A percentile compares a stretch with the other conserved stretches of the same genome.
Conservation (phyloP, 2,888 invertebrate species). For the Autographa pulchrina region DNA sequence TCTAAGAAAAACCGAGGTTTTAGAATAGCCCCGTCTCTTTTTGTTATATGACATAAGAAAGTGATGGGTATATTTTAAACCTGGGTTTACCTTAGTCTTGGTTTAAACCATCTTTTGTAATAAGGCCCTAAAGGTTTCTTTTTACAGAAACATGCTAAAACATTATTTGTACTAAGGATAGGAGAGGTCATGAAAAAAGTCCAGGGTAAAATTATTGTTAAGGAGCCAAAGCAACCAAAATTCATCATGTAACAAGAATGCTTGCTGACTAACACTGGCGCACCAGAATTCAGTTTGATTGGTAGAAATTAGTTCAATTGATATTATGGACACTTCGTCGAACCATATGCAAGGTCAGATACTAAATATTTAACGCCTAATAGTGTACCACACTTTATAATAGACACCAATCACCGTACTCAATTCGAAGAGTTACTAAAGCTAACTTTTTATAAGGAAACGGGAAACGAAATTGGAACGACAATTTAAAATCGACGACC, state of each 20-base stretch:
- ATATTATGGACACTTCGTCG: slow-evolving; percentile 66
- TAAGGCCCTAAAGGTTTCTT: too few relatives aligned
- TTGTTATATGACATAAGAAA: too few relatives aligned
- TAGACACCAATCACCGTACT: background rate
- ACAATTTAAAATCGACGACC: background rate
- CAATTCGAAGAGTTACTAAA: background rate
- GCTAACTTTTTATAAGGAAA: background rate
- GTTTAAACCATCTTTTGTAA: too few relatives aligned
- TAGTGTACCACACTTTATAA: slow-evolving; percentile 7
- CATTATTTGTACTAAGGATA: background rate
- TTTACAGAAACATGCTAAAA: background rate
- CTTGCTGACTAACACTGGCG: slow-evolving; percentile 71
- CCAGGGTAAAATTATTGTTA: background rate
- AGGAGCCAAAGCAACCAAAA: slow-evolving; percentile 42
- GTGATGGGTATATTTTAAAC: too few relatives aligned
- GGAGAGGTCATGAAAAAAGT: background rate
- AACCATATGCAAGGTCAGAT: slow-evolving; percentile 58
- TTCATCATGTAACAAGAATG: slow-evolving; percentile 74
- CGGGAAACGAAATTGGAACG: background rate
- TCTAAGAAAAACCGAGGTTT: too few relatives aligned
- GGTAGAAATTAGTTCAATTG: slow-evolving; percentile 80
- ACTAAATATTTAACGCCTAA: slow-evolving; percentile 40
- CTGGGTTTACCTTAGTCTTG: too few relatives aligned
- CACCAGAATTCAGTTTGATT: slow-evolving; percentile 78
- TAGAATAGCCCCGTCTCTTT: too few relatives aligned